These are phyloP conservation scores for Trichomalopsis sarcophagae DNA, from an alignment of 1,140 invertebrate species.

Conservation along the genomic window DNA sequence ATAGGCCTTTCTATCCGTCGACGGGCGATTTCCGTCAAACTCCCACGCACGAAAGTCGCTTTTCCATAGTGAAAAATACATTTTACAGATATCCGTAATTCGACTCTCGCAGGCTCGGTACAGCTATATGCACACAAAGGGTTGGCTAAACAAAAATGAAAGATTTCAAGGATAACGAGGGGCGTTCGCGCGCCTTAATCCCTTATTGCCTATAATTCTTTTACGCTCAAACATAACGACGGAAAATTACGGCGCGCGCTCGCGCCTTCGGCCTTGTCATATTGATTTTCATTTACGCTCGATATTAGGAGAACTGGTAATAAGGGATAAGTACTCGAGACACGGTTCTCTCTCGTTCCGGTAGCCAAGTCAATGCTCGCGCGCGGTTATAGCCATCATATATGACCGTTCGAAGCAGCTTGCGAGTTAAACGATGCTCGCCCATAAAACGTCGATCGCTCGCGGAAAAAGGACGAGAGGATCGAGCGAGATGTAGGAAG, in stretches of 20 bases:
- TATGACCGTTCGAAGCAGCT: constrained; percentile 61
- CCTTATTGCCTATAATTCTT: constrained; percentile 26
- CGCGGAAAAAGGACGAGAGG: neutral
- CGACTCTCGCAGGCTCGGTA: too few species aligned
- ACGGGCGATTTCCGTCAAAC: too few species aligned
- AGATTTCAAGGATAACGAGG: neutral
- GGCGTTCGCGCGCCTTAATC: neutral
- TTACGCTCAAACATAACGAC: neutral
- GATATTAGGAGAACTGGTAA: constrained; percentile 56
- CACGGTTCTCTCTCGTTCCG: neutral
- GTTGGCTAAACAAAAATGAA: constrained; percentile 30
- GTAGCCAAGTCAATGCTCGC: constrained; percentile 64
- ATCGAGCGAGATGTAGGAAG: neutral
- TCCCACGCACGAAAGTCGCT: too few species aligned
- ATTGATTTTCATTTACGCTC: constrained; percentile 36
- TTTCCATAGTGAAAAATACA: too few species aligned
- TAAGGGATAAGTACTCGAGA: constrained; percentile 59
- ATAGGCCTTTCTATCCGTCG: neutral
- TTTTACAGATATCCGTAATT: too few species aligned
- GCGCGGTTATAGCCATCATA: constrained; percentile 43
- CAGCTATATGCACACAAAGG: neutral
- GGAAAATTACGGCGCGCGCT: neutral
- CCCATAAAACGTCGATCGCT: constrained; percentile 48
- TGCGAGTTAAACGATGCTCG: constrained; percentile 51
- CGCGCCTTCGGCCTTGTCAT: neutral